Evolutionary conservation across 2,888 invertebrate species (phyloP).

Genomic region (Cataglyphis albicans): DNA sequence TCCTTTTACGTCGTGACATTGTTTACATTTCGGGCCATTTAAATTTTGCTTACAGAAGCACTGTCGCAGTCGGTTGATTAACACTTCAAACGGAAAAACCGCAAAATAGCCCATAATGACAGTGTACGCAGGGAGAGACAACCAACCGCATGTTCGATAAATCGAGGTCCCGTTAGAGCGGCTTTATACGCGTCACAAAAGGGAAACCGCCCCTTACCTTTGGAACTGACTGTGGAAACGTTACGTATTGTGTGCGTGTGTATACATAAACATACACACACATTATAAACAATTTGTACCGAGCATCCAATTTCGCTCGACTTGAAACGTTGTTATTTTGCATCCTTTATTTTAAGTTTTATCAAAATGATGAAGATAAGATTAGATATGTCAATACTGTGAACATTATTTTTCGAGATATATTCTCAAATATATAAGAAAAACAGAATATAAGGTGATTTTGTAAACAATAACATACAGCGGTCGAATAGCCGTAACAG

Average conservation of each 20-base stretch:
- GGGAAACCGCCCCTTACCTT: slow-evolving; percentile 54
- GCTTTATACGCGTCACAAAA: slow-evolving; percentile 59
- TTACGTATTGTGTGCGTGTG: neutral
- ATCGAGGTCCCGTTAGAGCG: slow-evolving; percentile 73
- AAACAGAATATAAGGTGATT: neutral
- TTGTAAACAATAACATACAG: neutral
- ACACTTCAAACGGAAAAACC: slow-evolving; percentile 80
- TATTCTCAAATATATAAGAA: neutral
- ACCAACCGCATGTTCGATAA: slow-evolving; percentile 72
- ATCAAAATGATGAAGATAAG: neutral
- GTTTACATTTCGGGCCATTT: slow-evolving; percentile 76
- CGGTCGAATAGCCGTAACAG: slow-evolving; percentile 1
- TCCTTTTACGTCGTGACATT: slow-evolving; percentile 57
- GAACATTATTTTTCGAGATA: neutral
- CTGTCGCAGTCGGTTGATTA: slow-evolving; percentile 77
- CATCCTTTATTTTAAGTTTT: neutral
- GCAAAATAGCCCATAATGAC: slow-evolving; percentile 78
- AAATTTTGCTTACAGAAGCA: slow-evolving; percentile 74
- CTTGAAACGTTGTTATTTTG: neutral
- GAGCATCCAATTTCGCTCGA: neutral
- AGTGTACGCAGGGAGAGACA: slow-evolving; percentile 66
- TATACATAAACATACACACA: neutral
- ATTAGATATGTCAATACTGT: neutral
- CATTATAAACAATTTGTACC: neutral
- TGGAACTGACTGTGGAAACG: slow-evolving; percentile 17